phyloP scores from a whole-genome alignment of 1,140 invertebrate species.

The Drosophila persimilis region DNA sequence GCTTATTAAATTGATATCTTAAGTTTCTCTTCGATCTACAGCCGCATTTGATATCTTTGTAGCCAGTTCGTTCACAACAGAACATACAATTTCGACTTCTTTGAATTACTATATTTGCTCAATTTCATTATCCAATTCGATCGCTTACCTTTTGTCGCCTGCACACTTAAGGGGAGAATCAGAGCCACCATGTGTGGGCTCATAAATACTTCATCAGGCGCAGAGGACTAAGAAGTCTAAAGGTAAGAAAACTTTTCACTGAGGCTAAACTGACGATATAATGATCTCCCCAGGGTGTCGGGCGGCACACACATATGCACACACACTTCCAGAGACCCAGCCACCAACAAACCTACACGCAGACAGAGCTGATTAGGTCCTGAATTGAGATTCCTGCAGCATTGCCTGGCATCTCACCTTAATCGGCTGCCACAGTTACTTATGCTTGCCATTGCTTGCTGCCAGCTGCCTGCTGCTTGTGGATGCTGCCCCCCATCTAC shows the following conservation, averaged over 20 bases:
- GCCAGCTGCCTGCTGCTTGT: conserved; percentile 12
- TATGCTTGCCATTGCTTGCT: conserved; percentile 55
- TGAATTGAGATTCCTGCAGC: conserved; percentile 74
- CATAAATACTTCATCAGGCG: conserved; percentile 77
- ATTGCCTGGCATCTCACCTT: conserved; percentile 75
- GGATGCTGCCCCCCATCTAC: conserved; percentile 27
- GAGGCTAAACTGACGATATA: conserved; percentile 68
- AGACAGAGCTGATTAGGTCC: conserved; percentile 58
- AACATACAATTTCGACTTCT: no score
- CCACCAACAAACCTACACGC: not conserved
- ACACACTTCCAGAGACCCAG: not conserved
- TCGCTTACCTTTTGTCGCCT: conserved; percentile 14
- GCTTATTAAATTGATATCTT: no score
- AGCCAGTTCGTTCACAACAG: no score
- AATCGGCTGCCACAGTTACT: conserved; percentile 81
- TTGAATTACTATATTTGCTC: no score
- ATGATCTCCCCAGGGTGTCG: conserved; percentile 74
- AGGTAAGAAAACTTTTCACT: conserved; percentile 62
- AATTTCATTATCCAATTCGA: not conserved
- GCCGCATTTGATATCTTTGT: no score
- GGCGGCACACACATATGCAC: conserved; percentile 9
- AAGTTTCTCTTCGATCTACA: no score
- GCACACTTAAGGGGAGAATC: not conserved
- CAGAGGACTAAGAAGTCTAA: conserved; percentile 54
- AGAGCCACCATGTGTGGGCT: conserved; percentile 45